phyloP scores from a whole-genome alignment of 2,888 invertebrate genomes.

The Lasioglossum calceatum region DNA sequence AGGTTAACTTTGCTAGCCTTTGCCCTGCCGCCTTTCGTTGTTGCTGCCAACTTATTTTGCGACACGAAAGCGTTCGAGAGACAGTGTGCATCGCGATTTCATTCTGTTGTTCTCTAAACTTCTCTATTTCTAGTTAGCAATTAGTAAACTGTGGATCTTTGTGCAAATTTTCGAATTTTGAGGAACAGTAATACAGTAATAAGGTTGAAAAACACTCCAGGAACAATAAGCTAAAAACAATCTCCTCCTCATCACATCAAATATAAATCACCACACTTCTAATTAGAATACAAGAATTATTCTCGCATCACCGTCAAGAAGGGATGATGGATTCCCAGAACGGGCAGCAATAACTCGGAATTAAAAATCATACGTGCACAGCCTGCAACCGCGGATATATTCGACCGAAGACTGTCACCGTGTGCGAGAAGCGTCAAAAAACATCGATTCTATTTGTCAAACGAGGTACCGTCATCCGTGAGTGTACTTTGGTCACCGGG shows the following conservation, averaged over 20 bases:
- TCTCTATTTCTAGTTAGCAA: not conserved
- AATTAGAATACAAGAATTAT: not conserved
- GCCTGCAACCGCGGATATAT: not conserved
- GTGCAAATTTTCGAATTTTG: not conserved
- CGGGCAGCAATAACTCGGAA: not conserved
- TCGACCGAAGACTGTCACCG: not conserved
- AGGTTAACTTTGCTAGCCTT: not conserved
- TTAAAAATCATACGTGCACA: not conserved
- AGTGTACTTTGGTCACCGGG: not conserved
- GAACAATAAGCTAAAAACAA: not conserved
- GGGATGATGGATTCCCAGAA: not conserved
- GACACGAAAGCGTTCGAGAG: not conserved
- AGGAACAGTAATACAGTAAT: not conserved
- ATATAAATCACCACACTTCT: not conserved
- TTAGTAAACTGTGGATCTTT: not conserved
- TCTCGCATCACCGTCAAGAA: not conserved
- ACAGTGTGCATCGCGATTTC: not conserved
- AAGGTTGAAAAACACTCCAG: too few species aligned
- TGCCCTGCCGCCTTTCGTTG: not conserved
- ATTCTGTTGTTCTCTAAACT: not conserved
- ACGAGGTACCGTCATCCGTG: not conserved
- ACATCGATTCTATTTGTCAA: not conserved
- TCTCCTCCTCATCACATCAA: not conserved
- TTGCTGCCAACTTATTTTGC: not conserved
- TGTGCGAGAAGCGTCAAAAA: not conserved